Evolutionary conservation across 2,888 invertebrate species (phyloP).

Genomic region (Pharmacophagus antenor): DNA sequence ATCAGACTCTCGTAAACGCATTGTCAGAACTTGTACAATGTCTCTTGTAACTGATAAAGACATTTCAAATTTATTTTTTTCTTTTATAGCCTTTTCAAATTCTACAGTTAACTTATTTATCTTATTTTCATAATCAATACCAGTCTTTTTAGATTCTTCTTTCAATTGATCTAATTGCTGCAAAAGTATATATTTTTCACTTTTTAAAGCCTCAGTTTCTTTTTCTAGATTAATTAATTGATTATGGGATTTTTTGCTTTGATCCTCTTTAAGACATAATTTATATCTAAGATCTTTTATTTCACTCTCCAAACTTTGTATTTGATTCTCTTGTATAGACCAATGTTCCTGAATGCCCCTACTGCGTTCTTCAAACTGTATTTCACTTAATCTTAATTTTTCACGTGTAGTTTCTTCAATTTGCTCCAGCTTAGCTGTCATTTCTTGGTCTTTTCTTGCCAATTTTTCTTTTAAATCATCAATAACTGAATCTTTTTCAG

Average conservation of each 20-base stretch:
- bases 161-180: conserved; percentile 58
- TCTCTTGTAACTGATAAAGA: conserved; percentile 81
- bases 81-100: conserved; percentile 66
- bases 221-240: conserved; percentile 55
- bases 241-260: conserved; percentile 50
- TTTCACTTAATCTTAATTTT: conserved; percentile 70
- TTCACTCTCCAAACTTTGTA: conserved; percentile 60
- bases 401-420: conserved; percentile 70
- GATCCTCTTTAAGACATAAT: conserved; percentile 54
- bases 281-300: conserved; percentile 57
- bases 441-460: conserved; percentile 59
- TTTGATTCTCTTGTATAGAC: conserved; percentile 56
- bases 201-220: conserved; percentile 51
- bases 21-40: conserved; percentile 81
- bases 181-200: conserved; percentile 49
- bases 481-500: conserved; percentile 62
- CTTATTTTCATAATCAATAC: conserved; percentile 67
- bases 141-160: conserved; percentile 60
- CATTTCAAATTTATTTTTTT: conserved; percentile 80
- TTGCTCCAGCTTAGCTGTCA: conserved; percentile 73
- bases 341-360: conserved; percentile 63
- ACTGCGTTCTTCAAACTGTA: conserved; percentile 72
- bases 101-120: conserved; percentile 67
- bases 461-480: conserved; percentile 60
- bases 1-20: conserved; percentile 81